Conservation (phyloP, 2,797 vertebrate genomes). For the Arnoldichthys spilopterus region DNA sequence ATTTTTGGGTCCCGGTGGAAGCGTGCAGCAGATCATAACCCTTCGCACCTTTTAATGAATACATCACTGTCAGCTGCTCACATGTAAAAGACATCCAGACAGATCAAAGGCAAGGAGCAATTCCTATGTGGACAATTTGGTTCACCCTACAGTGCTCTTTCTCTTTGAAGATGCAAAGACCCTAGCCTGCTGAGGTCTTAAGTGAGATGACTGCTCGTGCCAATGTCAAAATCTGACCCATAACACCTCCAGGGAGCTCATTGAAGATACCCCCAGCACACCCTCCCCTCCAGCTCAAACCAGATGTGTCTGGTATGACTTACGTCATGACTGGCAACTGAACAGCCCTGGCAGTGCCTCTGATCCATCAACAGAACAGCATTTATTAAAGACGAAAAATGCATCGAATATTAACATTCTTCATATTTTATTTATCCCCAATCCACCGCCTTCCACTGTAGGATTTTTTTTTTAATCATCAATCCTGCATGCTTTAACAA, state of each 20-base stretch:
- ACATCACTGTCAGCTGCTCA: constrained; percentile 34
- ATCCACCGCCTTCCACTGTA: constrained; percentile 68
- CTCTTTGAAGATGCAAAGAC: constrained; percentile 33
- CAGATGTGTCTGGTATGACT: constrained; percentile 53
- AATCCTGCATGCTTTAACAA: constrained; percentile 73
- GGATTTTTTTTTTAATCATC: constrained; percentile 69
- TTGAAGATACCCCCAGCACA: constrained; percentile 61
- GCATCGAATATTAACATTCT: constrained; percentile 76
- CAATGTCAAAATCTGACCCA: constrained; percentile 62
- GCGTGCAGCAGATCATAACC: background rate
- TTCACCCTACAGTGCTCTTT: constrained; percentile 7
- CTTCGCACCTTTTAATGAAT: constrained; percentile 31
- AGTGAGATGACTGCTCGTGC: constrained; percentile 49
- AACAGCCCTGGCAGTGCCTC: constrained; percentile 34
- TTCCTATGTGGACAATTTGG: constrained; percentile 31
- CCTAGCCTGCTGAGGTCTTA: constrained; percentile 44
- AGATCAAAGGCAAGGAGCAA: constrained; percentile 36
- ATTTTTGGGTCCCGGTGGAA: background rate
- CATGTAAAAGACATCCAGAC: constrained; percentile 41
- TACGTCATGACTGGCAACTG: constrained; percentile 70
- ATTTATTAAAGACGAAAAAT: constrained; percentile 11
- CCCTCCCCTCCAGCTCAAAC: constrained; percentile 51
- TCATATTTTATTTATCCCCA: constrained; percentile 82
- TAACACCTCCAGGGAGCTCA: constrained; percentile 63
- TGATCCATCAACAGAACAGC: background rate